Evolutionary conservation across 2,888 invertebrate species (phyloP).

Genomic region (Drosophila vallismaia): DNA sequence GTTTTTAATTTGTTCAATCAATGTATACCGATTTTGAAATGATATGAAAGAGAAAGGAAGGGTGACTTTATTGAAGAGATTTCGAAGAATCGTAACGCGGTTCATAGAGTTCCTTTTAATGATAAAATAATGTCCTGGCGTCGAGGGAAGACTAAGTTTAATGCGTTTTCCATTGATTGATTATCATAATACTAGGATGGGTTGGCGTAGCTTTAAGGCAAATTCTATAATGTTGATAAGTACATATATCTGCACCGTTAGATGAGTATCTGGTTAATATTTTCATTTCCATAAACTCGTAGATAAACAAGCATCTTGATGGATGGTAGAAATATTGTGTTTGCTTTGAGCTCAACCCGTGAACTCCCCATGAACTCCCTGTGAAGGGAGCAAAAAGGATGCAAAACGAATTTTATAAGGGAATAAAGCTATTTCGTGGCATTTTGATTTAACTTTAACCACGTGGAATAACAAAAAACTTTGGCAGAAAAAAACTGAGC

Average conservation of each 20-base stretch:
- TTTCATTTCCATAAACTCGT: constrained; percentile 20
- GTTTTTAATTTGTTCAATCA: constrained; percentile 15
- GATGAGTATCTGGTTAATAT: constrained; percentile 33
- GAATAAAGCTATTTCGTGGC: constrained; percentile 24
- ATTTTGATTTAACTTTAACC: constrained; percentile 19
- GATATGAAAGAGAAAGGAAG: not conserved
- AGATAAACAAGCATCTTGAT: constrained; percentile 7
- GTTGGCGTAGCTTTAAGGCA: constrained; percentile 37
- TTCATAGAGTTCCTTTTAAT: constrained; percentile 45
- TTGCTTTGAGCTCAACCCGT: constrained; percentile 23
- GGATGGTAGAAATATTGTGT: constrained; percentile 28
- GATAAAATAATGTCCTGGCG: constrained; percentile 37
- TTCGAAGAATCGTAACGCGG: constrained; percentile 18
- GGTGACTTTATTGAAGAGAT: not conserved
- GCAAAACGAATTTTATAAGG: constrained; percentile 5
- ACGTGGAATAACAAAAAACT: constrained; percentile 23
- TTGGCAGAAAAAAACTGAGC: constrained; percentile 14
- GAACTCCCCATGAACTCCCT: too few species aligned
- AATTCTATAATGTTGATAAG: constrained; percentile 27
- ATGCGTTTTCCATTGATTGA: constrained; percentile 36
- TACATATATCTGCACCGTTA: constrained; percentile 32
- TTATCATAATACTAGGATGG: constrained; percentile 36
- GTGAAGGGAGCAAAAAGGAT: not conserved
- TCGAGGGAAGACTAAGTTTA: constrained; percentile 17
- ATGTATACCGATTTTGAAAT: constrained; percentile 15